Evolutionary conservation across 2,113 vertebrate species (phyloP).

Genomic region (Lepisosteus osseus): DNA sequence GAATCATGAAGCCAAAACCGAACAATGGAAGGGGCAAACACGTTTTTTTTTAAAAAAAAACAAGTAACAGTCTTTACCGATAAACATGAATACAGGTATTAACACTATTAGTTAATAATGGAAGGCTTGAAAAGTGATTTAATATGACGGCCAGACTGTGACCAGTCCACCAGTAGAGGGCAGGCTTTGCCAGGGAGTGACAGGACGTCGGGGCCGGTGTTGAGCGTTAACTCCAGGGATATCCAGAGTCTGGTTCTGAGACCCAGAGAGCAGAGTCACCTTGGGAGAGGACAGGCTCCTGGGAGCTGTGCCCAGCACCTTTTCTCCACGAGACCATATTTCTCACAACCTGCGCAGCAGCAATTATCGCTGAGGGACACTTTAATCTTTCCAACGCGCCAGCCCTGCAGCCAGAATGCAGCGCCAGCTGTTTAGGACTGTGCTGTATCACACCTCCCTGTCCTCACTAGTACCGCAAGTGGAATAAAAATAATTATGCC

Average conservation of each 20-base stretch:
- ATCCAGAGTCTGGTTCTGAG: neutral
- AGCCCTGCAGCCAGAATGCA: neutral
- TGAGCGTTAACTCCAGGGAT: constrained; percentile 5
- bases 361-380: constrained; percentile 21
- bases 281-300: constrained; percentile 5
- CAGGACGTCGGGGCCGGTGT: neutral
- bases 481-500: neutral
- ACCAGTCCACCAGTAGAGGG: constrained; percentile 38
- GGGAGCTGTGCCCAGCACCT: constrained; percentile 7
- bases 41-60: too few species aligned
- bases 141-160: neutral
- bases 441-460: neutral
- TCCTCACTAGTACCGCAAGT: constrained; percentile 9
- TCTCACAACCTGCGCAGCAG: constrained; percentile 36
- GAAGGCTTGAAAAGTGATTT: too few species aligned
- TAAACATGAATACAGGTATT: too few species aligned
- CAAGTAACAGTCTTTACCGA: too few species aligned
- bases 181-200: constrained; percentile 26
- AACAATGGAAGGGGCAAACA: too few species aligned
- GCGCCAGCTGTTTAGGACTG: neutral
- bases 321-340: constrained; percentile 27
- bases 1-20: too few species aligned
- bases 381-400: constrained; percentile 1
- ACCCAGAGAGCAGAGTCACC: constrained; percentile 25
- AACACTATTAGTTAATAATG: too few species aligned